Base-by-base conservation (phyloP, 2,888 invertebrate genomes). In the Endotricha flammealis region DNA sequence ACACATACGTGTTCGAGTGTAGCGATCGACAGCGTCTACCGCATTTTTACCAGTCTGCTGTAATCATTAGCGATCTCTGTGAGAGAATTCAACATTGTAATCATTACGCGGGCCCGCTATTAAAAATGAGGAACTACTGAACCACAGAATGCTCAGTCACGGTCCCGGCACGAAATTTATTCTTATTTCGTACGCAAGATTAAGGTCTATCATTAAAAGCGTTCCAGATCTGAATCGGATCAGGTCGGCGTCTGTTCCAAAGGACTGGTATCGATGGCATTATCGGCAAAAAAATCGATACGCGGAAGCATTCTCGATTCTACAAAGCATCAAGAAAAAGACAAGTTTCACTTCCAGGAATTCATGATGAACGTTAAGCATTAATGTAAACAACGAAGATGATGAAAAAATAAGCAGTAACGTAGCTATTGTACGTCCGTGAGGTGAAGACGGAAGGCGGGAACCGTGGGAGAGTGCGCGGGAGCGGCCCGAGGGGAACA, bases 331-430 rank as follows among this genome's bases (percentile, higher is more conserved):
- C n/a, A 53, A 72, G 62, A 77, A 74, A 75, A 73, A 78, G 57
- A 58, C 50, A 64, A 64, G 74, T 76, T 73, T 75, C 67, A 60
- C 67, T 83, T 77, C 81, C 70, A 78, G 75, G 81, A 79, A 82
- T 64, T 58, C 57, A 64, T 60, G 64, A 57, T 62, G 64, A 63
- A 63, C 66, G 59, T 53, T 69, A 68, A 71, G 64, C 57, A 72
- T 69, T 73, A 69, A 73, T 64, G 69, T 65, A 71, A 67, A 69
- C 65, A 75, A 75, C 71, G 67, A 67, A 73, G 67, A 57, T 61
- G 59, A 46, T 54, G 53, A 76, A 78, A 82, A 85, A 83, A 73
- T 63, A 53, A 58, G 63, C 68, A 68, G 71, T 72, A 75, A 71
- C 58, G 66, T 66, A 58, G 68, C 76, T 64, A 81, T 82, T 83